Evolutionary conservation across 2,888 invertebrate genomes (phyloP), one percentile per base, ranked within the genome.

Genomic region (Cabera pusaria): DNA sequence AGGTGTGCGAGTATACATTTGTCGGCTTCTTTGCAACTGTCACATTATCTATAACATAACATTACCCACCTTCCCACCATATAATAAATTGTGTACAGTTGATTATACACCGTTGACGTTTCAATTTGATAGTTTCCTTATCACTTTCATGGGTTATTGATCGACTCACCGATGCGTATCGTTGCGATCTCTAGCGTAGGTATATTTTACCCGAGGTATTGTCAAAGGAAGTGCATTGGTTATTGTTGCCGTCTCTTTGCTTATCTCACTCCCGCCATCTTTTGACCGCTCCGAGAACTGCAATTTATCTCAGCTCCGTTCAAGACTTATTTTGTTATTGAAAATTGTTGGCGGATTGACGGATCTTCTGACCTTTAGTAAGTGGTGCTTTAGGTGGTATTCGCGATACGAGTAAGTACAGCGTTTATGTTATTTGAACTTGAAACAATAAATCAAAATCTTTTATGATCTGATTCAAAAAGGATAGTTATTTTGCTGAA

Each of bases 221-320:
- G 85, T 83, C 82, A 79, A 78, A 83, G 83, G 81, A 80, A 81
- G 81, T 81, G 80, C 82, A 82, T 84, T 82, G 74, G 79, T 84
- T 84, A 86, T 87, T 85, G 85, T 86, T 83, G 75, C 67, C 68
- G 68, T 77, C 70, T 78, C 68, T 75, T 77, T 70, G 64, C 60
- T 78, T 83, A 83, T 83, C 82, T 68, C 47, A 44, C 48, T 64
- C 64, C 67, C 56, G 62, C 62, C 56, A 83, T 83, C 79, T 65
- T 64, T 50, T 55, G 59, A 59, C 62, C 57, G 60, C 62, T 54
- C 47, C 45, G 55, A 55, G 61, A 65, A 70, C 71, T 67, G 72
- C 75, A 78, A 82, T 81, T 83, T 79, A 80, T 74, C 64, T 72
- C 66, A 61, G 64, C 71, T 64, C 17, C 11, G 8, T 76, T 77